Evolutionary conservation across 30 jellyfish, hydroid and myxozoan genomes (phyloP), one percentile per base, ranked within the genome.

Genomic region (Rhopilema esculentum): DNA sequence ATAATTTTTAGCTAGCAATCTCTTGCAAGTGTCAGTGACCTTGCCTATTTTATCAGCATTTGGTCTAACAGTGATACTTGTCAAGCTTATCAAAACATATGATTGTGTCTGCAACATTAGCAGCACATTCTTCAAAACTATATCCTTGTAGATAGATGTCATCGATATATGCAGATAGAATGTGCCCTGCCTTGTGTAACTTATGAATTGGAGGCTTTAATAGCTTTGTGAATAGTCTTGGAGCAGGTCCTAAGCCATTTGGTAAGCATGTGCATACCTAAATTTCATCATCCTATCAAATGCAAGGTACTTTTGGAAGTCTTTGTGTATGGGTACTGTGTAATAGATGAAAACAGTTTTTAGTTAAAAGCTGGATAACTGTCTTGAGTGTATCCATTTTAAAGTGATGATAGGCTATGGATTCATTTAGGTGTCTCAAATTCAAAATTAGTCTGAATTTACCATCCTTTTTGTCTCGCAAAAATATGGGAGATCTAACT

Each of bases 211-310:
- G 84, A 20, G 90, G 85, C 72, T 86, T 86, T 19, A 86, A 67
- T 20, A 75, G 66, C 49, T 86, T 86, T 28, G 95, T 86, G 66
- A 86, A 86, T 66, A 61, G 40, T 51, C 95, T 69, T 26, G 95
- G 95, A 29, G 85, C 75, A 6, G 80, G 66, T 12, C 79, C 49
- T n/a, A 86, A 78, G 0, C 95, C 95, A 76, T 74, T 86, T 0
- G 85, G 95, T n/a, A n/a, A n/a, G n/a, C n/a, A n/a, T n/a, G n/a
- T n/a, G 30, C 26, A 77, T 1, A 64, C 77, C 53, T 51, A 77
- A 20, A 52, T 29, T 4, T 1, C 4, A 12, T n/a, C n/a, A n/a
- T n/a, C n/a, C n/a, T n/a, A n/a, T n/a, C n/a, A n/a, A 89, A 89
- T 62, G 51, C 80, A 20, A 89, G 73, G 71, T 69, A 89, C 22